phyloP scores from a whole-genome alignment of 2,797 vertebrate species.

The Notolabrus celidotus region DNA sequence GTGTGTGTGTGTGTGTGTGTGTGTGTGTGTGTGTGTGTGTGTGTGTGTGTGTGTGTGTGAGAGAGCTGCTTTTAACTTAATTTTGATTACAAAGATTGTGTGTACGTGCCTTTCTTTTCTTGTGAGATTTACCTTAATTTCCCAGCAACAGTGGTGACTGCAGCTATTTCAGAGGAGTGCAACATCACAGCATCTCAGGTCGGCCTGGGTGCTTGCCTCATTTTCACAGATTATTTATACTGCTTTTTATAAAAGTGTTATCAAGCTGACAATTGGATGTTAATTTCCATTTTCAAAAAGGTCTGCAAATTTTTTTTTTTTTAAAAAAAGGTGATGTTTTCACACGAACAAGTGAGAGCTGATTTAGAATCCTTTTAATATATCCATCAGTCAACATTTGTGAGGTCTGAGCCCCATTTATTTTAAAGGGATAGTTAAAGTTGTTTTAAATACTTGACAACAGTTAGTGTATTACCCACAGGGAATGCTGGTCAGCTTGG shows the following conservation, averaged over 20 bases:
- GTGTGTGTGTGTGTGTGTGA: neutral
- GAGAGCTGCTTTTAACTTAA: neutral
- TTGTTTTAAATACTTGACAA: no score
- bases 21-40: conserved; percentile 35
- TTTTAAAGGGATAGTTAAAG: no score
- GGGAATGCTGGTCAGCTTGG: no score
- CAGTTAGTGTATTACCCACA: no score
- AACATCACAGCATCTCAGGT: conserved; percentile 63
- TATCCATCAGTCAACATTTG: no score
- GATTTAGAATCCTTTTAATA: conserved; percentile 22
- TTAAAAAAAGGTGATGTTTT: conserved; percentile 38
- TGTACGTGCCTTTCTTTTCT: conserved; percentile 6
- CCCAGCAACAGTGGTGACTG: conserved; percentile 47
- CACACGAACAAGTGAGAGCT: conserved; percentile 28
- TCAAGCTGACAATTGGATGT: conserved; percentile 30
- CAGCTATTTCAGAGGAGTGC: conserved; percentile 66
- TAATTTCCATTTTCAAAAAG: conserved; percentile 40
- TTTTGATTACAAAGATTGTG: neutral
- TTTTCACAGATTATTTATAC: conserved; percentile 50
- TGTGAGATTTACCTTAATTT: conserved; percentile 60
- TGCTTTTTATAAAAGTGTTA: neutral
- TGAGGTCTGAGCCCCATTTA: no score
- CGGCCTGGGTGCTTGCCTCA: conserved; percentile 6
- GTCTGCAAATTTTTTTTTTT: conserved; percentile 13
- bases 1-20: no score